These are phyloP conservation scores for Champsocephalus esox DNA, from an alignment of 2,797 vertebrate species.

Conservation along the genomic window DNA sequence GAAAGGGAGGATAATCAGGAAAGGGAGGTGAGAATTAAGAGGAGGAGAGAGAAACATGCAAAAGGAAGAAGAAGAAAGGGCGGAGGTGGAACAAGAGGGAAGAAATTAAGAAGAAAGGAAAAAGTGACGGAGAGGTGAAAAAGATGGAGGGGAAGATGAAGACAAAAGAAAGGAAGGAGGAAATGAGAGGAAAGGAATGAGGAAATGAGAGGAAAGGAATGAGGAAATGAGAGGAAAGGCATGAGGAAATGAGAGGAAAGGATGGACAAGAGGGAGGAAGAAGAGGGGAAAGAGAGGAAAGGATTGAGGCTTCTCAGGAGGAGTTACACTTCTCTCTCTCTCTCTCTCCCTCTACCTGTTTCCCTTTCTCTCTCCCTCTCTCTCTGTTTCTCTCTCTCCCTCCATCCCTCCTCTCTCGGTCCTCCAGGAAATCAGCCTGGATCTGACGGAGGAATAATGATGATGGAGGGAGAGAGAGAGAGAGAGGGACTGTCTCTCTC, in stretches of 20 bases:
- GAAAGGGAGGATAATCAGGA: neutral
- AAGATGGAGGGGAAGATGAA: neutral
- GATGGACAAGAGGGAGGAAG: neutral
- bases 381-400: neutral
- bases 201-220: no score
- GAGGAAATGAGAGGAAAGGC: no score
- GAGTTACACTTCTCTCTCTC: constrained; percentile 6
- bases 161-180: neutral
- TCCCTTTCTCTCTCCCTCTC: no score
- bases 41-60: neutral
- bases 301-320: constrained; percentile 10
- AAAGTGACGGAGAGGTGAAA: neutral
- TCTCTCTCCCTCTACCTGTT: neutral
- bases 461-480: constrained; percentile 93
- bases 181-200: neutral
- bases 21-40: neutral
- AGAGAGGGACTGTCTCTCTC: constrained; percentile 77
- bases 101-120: neutral
- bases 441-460: constrained; percentile 99
- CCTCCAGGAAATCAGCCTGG: constrained; percentile 94
- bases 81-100: neutral
- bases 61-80: neutral
- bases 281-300: neutral
- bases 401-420: constrained; percentile 88
- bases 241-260: neutral